These are phyloP conservation scores for Prionace glauca DNA, from an alignment of 2,797 vertebrate species.

Conservation along the genomic window DNA sequence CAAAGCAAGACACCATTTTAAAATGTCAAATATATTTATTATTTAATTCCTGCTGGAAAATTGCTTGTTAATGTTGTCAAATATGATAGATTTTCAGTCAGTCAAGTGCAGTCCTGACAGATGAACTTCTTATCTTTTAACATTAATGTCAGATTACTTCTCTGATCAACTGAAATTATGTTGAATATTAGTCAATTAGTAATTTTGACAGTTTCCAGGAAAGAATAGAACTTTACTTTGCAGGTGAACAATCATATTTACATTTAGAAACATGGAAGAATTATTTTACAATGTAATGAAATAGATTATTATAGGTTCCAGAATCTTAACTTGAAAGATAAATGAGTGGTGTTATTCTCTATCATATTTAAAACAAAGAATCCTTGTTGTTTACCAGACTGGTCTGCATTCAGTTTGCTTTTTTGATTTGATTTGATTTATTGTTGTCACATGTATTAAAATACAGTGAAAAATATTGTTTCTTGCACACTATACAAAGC, in stretches of 20 bases:
- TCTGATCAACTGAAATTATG: not conserved
- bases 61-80: slow-evolving; percentile 8
- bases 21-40: slow-evolving; percentile 12
- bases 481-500: too few species aligned
- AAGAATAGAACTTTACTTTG: not conserved
- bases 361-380: not conserved
- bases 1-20: not conserved
- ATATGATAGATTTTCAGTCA: slow-evolving; percentile 8
- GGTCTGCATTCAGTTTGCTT: not conserved
- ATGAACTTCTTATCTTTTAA: not conserved
- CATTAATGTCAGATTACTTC: not conserved
- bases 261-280: not conserved
- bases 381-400: not conserved
- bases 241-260: not conserved
- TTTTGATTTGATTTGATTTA: too few species aligned
- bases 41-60: not conserved
- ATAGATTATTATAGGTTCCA: not conserved
- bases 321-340: not conserved
- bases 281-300: not conserved
- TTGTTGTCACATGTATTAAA: too few species aligned
- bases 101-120: not conserved
- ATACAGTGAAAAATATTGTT: too few species aligned
- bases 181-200: not conserved
- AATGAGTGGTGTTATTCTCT: not conserved
- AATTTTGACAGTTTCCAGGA: slow-evolving; percentile 9